Conservation (phyloP, 2,888 invertebrate species). For the Agrochola lota region DNA sequence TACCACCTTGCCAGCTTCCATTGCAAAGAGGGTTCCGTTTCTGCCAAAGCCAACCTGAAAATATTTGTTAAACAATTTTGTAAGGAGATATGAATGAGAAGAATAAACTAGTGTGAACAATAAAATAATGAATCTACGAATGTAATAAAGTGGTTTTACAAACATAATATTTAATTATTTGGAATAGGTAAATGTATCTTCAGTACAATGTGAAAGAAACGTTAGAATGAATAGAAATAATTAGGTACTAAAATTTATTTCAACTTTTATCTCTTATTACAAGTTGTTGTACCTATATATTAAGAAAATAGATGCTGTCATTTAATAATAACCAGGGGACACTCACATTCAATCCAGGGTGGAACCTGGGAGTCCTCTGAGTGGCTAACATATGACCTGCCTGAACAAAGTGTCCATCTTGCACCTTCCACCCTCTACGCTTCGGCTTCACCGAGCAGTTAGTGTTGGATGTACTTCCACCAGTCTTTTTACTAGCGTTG, state of each 20-base stretch:
- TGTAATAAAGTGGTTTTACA: too few species aligned
- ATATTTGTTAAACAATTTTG: background rate
- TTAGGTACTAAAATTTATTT: background rate
- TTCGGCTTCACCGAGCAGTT: conserved; percentile 93
- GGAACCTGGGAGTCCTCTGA: conserved; percentile 93
- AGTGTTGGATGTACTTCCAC: conserved; percentile 93
- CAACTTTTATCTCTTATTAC: background rate
- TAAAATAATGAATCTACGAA: too few species aligned
- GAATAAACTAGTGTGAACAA: too few species aligned
- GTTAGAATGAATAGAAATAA: too few species aligned
- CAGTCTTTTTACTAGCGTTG: conserved; percentile 93
- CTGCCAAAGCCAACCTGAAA: conserved; percentile 95
- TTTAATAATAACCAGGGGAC: background rate
- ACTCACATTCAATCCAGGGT: conserved; percentile 94
- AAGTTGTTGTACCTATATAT: background rate
- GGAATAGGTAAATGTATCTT: too few species aligned
- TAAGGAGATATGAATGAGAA: background rate
- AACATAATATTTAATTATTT: too few species aligned
- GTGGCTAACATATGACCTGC: conserved; percentile 93
- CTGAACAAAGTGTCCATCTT: conserved; percentile 92
- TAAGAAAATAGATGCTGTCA: background rate
- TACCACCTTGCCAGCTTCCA: conserved; percentile 94
- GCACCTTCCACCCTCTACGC: conserved; percentile 94
- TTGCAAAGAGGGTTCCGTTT: conserved; percentile 95
- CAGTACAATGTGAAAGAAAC: too few species aligned